These are phyloP conservation scores for Brachylomia viminalis DNA, from an alignment of 2,888 invertebrate genomes.

Conservation along the genomic window DNA sequence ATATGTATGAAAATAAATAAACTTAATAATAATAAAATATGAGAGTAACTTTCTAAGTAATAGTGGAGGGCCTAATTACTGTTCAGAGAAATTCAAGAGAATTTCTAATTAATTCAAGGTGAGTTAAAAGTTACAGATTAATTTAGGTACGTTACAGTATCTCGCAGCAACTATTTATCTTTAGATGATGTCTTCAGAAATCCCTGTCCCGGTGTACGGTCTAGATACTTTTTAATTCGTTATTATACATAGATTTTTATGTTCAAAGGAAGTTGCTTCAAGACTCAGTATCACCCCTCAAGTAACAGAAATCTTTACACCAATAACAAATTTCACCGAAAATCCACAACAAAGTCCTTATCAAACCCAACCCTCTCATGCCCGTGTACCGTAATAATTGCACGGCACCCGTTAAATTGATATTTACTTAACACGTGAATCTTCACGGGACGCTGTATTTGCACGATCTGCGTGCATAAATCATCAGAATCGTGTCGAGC, in stretches of 20 bases:
- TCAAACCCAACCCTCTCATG: background rate
- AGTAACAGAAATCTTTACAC: background rate
- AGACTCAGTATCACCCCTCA: background rate
- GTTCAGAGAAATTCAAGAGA: background rate
- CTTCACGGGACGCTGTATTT: conserved; percentile 49
- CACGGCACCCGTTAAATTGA: conserved; percentile 35
- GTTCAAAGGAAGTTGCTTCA: background rate
- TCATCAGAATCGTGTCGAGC: conserved; percentile 54
- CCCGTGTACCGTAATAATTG: conserved; percentile 38
- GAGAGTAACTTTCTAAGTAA: background rate
- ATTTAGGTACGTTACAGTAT: background rate
- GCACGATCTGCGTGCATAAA: conserved; percentile 55
- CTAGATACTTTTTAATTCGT: no score
- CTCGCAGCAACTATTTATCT: background rate
- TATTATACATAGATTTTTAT: no score
- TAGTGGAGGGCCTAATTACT: background rate
- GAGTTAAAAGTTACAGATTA: background rate
- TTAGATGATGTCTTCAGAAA: background rate
- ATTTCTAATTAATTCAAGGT: background rate
- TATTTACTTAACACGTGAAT: conserved; percentile 54
- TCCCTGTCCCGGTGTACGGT: no score
- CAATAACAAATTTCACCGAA: background rate
- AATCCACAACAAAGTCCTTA: conserved; percentile 10
- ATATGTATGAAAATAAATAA: no score
- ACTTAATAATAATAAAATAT: no score